Evolutionary conservation across 35 echinoderm and acorn worm genomes (phyloP), one percentile per base, ranked within the genome.

Genomic region (Holothuria glaberrima): DNA sequence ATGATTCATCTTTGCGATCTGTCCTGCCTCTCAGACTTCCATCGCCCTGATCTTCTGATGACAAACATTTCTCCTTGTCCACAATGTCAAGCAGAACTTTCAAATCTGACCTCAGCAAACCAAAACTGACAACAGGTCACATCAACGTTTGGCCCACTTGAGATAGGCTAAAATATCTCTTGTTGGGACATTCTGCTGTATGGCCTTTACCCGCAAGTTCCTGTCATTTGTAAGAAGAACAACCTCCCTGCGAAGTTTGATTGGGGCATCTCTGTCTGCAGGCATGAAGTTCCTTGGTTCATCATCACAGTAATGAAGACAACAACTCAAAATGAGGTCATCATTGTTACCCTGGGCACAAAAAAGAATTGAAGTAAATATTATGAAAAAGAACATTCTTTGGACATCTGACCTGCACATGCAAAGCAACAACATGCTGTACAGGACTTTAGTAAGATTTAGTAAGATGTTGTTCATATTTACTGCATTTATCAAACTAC

Each of bases 181-280:
- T 52, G 92, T 91, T 22, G 97, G 97, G 28, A 99, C 97, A 35
- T 94, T 99, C 82, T 94, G 97, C 24, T 93, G 91, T 82, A 95
- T 56, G 25, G 93, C 97, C 86, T 99, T 99, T 5, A 99, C 97
- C 31, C 97, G 70, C 38, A 95, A 77, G 69, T 99, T 99, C 26
- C 97, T 86, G 71, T 99, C 97, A 64, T 95, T 92, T 22, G 97
- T 99, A 21, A 99, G 91, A 12, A 99, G 91, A 28, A 95, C 93
- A n/a, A 99, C 93, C 30, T 99, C 97, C 21, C 97, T 72, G 4
- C 71, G 45, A 26, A 99, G 75, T 12, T 69, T 92, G 67, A 99
- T 93, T 2, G 97, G 97, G 20, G 93, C 82, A 90, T 99, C 93
- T 82, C 91, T 94, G 72, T 93, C 88, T 26, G 81, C 41, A 18